Evolutionary conservation across 2,888 invertebrate species (phyloP).

Genomic region (Dendrolimus houi): DNA sequence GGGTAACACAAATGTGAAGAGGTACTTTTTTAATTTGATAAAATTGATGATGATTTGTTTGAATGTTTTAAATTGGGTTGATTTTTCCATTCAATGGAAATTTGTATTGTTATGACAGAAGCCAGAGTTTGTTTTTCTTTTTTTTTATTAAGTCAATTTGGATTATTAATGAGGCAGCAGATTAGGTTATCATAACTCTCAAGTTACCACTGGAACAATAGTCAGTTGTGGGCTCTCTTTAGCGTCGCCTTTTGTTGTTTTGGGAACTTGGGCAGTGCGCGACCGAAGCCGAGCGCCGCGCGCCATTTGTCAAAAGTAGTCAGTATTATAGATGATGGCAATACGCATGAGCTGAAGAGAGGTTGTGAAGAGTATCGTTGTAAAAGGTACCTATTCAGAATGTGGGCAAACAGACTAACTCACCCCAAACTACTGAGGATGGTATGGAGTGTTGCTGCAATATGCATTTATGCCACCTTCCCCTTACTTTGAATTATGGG

Average conservation of each 20-base stretch:
- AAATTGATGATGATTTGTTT: constrained; percentile 67
- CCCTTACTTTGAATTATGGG: constrained; percentile 67
- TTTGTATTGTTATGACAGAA: constrained; percentile 70
- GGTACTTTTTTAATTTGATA: constrained; percentile 70
- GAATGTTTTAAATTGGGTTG: constrained; percentile 72
- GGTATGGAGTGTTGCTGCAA: constrained; percentile 62
- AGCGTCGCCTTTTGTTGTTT: constrained; percentile 46
- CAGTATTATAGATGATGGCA: constrained; percentile 62
- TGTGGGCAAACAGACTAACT: constrained; percentile 71
- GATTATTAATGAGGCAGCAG: constrained; percentile 64
- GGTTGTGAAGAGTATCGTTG: constrained; percentile 70
- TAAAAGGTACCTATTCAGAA: constrained; percentile 75
- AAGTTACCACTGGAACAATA: constrained; percentile 71
- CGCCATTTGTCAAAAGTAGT: constrained; percentile 32
- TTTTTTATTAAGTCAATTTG: constrained; percentile 69
- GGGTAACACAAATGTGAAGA: constrained; percentile 73
- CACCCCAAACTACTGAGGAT: constrained; percentile 46
- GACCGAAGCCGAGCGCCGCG: constrained; percentile 17
- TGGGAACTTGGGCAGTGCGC: constrained; percentile 32
- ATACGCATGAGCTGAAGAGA: constrained; percentile 64
- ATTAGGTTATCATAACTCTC: constrained; percentile 60
- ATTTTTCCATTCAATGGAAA: constrained; percentile 71
- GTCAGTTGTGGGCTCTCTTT: constrained; percentile 70
- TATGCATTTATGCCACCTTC: constrained; percentile 72
- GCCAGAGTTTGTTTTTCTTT: constrained; percentile 70